Evolutionary conservation across 2,113 vertebrate species (phyloP), one percentile per base, ranked within the genome.

Genomic region (Chaetodon auriga): DNA sequence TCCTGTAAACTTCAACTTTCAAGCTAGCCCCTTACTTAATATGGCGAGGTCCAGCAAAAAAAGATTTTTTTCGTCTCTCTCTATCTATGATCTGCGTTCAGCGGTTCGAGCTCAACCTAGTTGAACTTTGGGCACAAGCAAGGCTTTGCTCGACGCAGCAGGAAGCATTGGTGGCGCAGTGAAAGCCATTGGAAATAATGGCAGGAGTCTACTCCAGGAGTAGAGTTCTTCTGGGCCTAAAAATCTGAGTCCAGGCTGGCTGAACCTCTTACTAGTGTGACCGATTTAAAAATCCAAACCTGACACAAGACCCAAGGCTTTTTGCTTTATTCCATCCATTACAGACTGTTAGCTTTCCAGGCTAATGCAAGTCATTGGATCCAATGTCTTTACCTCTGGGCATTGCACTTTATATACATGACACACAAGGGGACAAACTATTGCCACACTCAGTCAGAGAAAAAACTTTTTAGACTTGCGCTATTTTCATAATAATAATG

Each of bases 1-100:
- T 79, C 79, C 78, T 72, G 61, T 78, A 36, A 72, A 80, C 78
- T 75, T 75, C 7, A 45, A 68, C 75, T 82, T 78, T 68, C 72
- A 79, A 75, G 57, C 51, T 46, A n/a, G 11, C 43, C 19, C 63
- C 3, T 14, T 30, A 30, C 66, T 68, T 65, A n/a, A 49, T 36
- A n/a, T 6, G 41, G 46, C 14, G 25, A 19, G 1, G 43, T 21
- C 14, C 13, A 49, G 63, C 46, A 45, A 7, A 13, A 4, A 13
- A 25, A 25, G 64, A 19, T 5, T 38, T 16, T 53, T 43, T 14
- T 80, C 11, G 30, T 30, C 30, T 30, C 30, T 30, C 30, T 30
- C 30, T 30, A 30, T 30, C 30, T 30, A 30, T 30, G 30, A 30
- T 30, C 30, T 30, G 30, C 3, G 30, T 3, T 30, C 30, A 30